phyloP scores from a whole-genome alignment of 1,140 invertebrate genomes.

The Nasonia giraulti region DNA sequence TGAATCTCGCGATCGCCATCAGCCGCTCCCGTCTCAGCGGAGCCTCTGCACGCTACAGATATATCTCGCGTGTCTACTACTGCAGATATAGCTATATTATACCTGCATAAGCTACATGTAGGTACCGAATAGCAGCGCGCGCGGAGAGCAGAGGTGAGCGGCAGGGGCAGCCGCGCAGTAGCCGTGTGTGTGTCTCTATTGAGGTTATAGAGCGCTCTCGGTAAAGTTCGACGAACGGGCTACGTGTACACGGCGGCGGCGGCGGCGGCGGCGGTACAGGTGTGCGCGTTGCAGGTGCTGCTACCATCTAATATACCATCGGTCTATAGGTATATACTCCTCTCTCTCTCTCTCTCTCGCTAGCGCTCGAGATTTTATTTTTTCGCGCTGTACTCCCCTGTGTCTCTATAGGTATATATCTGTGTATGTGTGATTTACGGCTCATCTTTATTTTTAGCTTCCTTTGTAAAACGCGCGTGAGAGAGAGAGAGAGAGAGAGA shows the following conservation, averaged over 20 bases:
- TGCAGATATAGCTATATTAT: neutral
- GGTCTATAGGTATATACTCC: neutral
- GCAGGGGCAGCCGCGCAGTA: neutral
- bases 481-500: too few species aligned
- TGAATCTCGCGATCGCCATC: neutral
- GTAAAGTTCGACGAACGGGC: conserved; percentile 44
- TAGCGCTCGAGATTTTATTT: neutral
- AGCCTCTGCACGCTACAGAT: neutral
- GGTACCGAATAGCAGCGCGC: neutral
- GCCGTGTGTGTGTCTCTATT: neutral
- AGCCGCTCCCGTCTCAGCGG: neutral
- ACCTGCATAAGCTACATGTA: neutral
- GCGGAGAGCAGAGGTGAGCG: conserved; percentile 11
- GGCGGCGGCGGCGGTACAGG: conserved; percentile 29
- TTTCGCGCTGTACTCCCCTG: neutral
- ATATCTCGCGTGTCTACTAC: neutral
- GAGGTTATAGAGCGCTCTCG: conserved; percentile 32
- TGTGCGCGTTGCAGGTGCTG: conserved; percentile 19
- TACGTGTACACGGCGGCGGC: conserved; percentile 37
- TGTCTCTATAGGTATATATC: too few species aligned
- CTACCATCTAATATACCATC: neutral
- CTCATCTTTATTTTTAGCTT: conserved; percentile 38
- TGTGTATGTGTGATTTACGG: neutral
- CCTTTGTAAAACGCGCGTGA: neutral
- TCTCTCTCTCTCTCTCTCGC: neutral